Base-by-base conservation (phyloP, 2,113 vertebrate species). In the Odobenus rosmarus region DNA sequence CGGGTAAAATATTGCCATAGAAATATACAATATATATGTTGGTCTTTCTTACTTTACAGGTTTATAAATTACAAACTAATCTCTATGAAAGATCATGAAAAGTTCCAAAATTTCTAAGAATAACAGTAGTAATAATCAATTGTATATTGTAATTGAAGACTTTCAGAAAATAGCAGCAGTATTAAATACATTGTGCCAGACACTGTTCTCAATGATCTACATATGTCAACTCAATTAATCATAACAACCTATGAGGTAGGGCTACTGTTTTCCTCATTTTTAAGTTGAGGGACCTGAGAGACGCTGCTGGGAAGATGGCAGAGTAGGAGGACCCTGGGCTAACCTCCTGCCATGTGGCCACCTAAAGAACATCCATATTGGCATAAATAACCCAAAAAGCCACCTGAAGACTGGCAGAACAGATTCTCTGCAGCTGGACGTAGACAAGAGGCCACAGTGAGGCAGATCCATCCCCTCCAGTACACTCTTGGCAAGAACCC, bases 91-190 rank as follows among this genome's bases (percentile, higher is more conserved):
- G 19, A 61, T 24, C 90, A 21, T 6, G 23, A 82, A 72, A 92
- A 61, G 6, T 87, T 95, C 62, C 28, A 84, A 90, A 74, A 55
- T 90, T 84, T 95, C 80, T 90, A 55, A 93, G 39, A 74, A 64
- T 51, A 77, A 85, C 4, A 85, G 0, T 57, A 13, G 4, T 74
- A 24, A 31, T 18, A 71, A 39, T 69, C 42, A 59, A 69, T 31
- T 72, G 12, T 61, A 15, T 64, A 71, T 31, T 85, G 2, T 5
- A 72, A 82, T 42, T 42, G 10, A 61, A 92, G 15, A 69, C 46
- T 85, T 81, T 81, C 36, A 96, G 82, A 81, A 82, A 95, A 71
- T 26, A 87, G 33, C 5, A 77, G 18, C 19, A 69, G 12, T 13
- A 74, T 31, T 49, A 49, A 80, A 55, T 36, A 67, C 33, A 57